Percentiles rank a stretch among this genome's conserved stretches.
phyloP scores from a whole-genome alignment of 2,888 invertebrate species.

The Drosophila antonietae region DNA sequence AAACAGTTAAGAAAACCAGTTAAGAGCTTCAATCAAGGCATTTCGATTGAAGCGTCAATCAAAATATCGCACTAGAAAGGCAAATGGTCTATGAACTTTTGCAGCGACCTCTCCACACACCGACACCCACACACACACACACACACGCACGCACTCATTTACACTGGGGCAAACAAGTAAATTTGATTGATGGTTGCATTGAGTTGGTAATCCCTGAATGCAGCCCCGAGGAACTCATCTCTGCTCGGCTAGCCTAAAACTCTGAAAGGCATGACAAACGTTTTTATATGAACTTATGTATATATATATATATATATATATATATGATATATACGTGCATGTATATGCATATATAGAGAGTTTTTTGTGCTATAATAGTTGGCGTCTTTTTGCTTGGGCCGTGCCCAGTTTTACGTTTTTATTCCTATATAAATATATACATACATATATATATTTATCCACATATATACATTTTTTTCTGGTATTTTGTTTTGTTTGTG shows the following conservation, averaged over 20 bases:
- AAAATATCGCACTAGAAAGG: conserved; percentile 36
- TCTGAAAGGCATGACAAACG: conserved; percentile 69
- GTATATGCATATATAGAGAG: not conserved
- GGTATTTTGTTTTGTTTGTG: conserved; percentile 33
- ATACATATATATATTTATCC: not conserved
- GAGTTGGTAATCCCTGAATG: conserved; percentile 63
- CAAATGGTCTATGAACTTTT: conserved; percentile 40
- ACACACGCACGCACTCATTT: conserved; percentile 1
- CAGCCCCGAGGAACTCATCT: conserved; percentile 46
- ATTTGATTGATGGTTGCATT: conserved; percentile 76
- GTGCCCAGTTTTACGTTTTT: conserved; percentile 36
- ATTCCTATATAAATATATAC: conserved; percentile 11
- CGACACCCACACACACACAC: conserved; percentile 21
- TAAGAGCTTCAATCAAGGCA: conserved; percentile 52
- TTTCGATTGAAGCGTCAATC: conserved; percentile 58
- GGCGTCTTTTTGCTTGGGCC: conserved; percentile 26
- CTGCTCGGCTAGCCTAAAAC: conserved; percentile 30
- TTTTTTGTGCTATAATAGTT: conserved; percentile 14
- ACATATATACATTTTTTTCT: conserved; percentile 7
- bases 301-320: conserved; percentile 20
- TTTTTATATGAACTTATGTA: not conserved
- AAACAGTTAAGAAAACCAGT: not conserved
- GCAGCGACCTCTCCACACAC: conserved; percentile 39
- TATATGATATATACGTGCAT: conserved; percentile 3
- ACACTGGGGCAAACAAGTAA: conserved; percentile 40